Conservation (phyloP, 2,888 invertebrate species). For the Mimumesa dahlbomi region DNA sequence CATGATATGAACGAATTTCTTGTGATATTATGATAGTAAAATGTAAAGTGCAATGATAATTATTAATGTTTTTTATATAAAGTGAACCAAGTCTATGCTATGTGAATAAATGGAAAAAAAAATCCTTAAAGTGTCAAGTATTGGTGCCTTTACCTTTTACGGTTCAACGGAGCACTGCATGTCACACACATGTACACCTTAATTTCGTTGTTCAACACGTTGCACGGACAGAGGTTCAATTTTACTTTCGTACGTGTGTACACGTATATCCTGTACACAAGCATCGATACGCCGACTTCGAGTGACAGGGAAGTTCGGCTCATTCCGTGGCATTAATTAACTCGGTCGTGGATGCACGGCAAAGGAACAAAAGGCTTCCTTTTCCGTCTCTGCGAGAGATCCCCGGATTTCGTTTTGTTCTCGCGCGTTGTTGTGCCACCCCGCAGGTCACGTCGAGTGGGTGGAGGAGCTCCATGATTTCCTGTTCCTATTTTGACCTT, state of each 20-base stretch:
- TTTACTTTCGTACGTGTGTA: too few species aligned
- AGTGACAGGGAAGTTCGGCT: slow-evolving; percentile 38
- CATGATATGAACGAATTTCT: too few species aligned
- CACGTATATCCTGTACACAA: too few species aligned
- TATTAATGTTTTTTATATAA: too few species aligned
- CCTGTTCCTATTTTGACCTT: slow-evolving; percentile 26
- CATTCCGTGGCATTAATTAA: slow-evolving; percentile 54
- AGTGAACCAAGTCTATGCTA: too few species aligned
- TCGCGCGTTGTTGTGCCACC: slow-evolving; percentile 28
- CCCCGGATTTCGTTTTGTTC: slow-evolving; percentile 39
- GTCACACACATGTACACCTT: background rate
- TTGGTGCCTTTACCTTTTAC: too few species aligned
- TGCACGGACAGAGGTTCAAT: background rate
- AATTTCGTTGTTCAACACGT: background rate
- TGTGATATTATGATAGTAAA: too few species aligned
- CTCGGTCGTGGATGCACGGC: slow-evolving; percentile 32
- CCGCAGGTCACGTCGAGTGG: slow-evolving; percentile 11
- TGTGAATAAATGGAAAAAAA: too few species aligned
- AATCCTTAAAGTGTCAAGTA: too few species aligned
- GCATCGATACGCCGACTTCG: too few species aligned
- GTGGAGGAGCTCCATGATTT: slow-evolving; percentile 18
- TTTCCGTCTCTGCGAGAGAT: slow-evolving; percentile 31
- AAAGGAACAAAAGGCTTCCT: slow-evolving; percentile 59
- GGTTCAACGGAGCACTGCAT: background rate
- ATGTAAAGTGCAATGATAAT: too few species aligned